Evolutionary conservation across 2,113 vertebrate genomes (phyloP), one percentile per base, ranked within the genome.

Genomic region (Solea solea): DNA sequence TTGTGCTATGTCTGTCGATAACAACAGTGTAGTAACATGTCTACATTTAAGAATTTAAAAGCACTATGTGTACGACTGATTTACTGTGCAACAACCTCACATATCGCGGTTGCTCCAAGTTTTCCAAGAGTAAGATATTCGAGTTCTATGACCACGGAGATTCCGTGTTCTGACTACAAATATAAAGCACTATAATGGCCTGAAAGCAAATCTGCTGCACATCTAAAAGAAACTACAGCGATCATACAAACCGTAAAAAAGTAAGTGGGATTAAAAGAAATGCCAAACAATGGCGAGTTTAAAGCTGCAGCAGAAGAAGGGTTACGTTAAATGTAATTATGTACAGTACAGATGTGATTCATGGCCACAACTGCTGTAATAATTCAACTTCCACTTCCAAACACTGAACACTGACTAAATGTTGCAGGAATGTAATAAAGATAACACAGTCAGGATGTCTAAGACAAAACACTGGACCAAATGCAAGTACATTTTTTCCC

Each of bases 191-290:
- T 48, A 55, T 2, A 60, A 72, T 65, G 9, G 41, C 3, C 54
- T 16, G 5, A 66, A 66, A 70, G 48, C 27, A 46, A 55, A 74
- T 41, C n/a, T 46, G 51, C 12, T 58, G 57, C 7, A 40, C 39
- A 58, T 58, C 40, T 11, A 40, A 46, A 40, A 52, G 7, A 62
- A 51, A 71, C 11, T 25, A 3, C 52, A 34, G 8, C 42, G 25
- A 68, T 54, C 40, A 54, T 57, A 28, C 10, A 42, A 25, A 2
- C 44, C 46, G 16, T 50, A 6, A 13, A 60, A 60, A 42, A 41
- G 28, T 45, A 51, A 11, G 3, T 12, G 27, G 16, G 61, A 40
- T 67, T 10, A 58, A 65, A 59, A 67, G 4, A 67, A 54, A 64
- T 27, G 49, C 10, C 14, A 62, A n/a, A 66, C 57, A 72, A 72